Conservation (phyloP, 1,140 invertebrate genomes). For the Drosophila gunungcola region DNA sequence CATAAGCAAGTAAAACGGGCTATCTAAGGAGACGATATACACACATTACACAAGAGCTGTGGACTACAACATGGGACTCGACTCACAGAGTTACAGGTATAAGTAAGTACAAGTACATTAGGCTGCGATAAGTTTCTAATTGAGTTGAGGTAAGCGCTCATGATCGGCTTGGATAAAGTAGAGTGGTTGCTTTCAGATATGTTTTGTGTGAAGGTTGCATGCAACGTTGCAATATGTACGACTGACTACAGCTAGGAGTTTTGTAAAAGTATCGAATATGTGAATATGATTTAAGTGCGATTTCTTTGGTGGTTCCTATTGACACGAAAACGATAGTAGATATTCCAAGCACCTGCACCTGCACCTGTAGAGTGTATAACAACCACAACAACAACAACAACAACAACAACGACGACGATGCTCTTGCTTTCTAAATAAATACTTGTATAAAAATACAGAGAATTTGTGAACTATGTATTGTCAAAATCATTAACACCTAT, state of each 20-base stretch:
- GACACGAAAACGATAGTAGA: constrained; percentile 8
- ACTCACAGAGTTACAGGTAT: constrained; percentile 1
- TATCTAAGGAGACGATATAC: constrained; percentile 50
- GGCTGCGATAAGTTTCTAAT: constrained; percentile 31
- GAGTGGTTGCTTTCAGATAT: constrained; percentile 55
- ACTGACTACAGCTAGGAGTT: constrained; percentile 33
- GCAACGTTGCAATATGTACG: constrained; percentile 54
- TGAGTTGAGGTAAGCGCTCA: constrained; percentile 34
- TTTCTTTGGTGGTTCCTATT: constrained; percentile 39
- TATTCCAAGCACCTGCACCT: constrained; percentile 9
- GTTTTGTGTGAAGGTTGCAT: constrained; percentile 55
- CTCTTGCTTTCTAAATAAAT: constrained; percentile 66
- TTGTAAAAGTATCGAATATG: constrained; percentile 27
- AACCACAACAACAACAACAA: constrained; percentile 7
- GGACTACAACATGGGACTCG: background rate
- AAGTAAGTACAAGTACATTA: constrained; percentile 21
- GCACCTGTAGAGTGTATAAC: constrained; percentile 38
- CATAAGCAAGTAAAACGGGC: constrained; percentile 54
- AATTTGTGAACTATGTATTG: constrained; percentile 77
- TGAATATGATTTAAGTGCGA: background rate
- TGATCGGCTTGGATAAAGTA: constrained; percentile 35
- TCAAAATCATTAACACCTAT: constrained; percentile 72
- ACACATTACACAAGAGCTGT: constrained; percentile 15
- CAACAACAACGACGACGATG: constrained; percentile 55
- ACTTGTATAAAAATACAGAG: constrained; percentile 80